Evolutionary conservation across 2,888 invertebrate genomes (phyloP), one percentile per base, ranked within the genome.

Genomic region (Epirrhoe tristata): DNA sequence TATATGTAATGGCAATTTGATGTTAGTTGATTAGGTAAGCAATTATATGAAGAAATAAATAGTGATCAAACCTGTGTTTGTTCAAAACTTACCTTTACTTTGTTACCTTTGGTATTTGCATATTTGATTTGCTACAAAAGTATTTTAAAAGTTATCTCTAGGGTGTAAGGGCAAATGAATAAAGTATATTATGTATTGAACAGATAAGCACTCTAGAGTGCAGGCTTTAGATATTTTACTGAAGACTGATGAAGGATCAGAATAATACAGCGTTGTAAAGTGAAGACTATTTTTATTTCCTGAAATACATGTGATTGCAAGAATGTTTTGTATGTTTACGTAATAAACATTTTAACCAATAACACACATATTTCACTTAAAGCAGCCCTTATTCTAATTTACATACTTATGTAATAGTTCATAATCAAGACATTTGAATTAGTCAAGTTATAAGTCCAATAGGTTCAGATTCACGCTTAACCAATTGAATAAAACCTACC

Each of bases 271-370:
- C 66, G 67, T 75, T 75, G 68, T 74, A 77, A 72, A 77, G 78
- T 82, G 79, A 82, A 81, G 79, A 82, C 79, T 81, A 78, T 50
- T 80, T 85, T 85, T 85, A 83, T 83, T 86, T 81, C 81, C 76
- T 79, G 78, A 74, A 81, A 80, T 77, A 79, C 79, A 81, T 79
- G 79, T 77, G 80, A 81, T 80, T 81, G 74, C 72, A 79, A 78
- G 74, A 81, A 43, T 24, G 58, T 59, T 77, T 68, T 67, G 80
- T 78, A 77, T 74, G 72, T 83, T 81, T 78, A 76, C 69, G 61
- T 75, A 80, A 84, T 86, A 84, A 82, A 85, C 77, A 76, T 78
- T 80, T 77, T 70, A 73, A 75, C 70, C 73, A 67, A 67, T 66
- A 53, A 63, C 72, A 62, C 51, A 59, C 36, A 66, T 58, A 39